These are phyloP conservation scores for Ichneumon xanthorius DNA, from an alignment of 2,888 invertebrate genomes.

Conservation along the genomic window DNA sequence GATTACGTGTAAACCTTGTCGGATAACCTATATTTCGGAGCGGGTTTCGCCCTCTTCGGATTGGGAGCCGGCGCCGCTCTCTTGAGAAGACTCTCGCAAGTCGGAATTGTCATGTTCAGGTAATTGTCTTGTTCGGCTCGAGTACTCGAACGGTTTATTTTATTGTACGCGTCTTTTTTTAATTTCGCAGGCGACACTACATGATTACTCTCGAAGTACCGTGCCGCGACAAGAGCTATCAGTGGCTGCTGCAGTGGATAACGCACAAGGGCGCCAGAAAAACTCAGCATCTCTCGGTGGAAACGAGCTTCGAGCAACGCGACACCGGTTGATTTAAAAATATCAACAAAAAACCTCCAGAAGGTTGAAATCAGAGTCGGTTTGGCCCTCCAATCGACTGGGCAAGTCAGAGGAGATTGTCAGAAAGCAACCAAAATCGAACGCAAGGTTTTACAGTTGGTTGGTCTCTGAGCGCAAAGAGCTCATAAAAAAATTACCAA, in stretches of 20 bases:
- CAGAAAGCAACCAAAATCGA: too few relatives aligned
- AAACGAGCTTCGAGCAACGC: slow-evolving; percentile 96
- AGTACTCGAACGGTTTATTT: not conserved
- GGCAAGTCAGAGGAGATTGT: too few relatives aligned
- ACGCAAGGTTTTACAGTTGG: too few relatives aligned
- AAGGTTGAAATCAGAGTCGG: too few relatives aligned
- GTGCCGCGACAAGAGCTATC: slow-evolving; percentile 98
- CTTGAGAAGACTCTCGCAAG: slow-evolving; percentile 93
- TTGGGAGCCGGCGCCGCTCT: slow-evolving; percentile 96
- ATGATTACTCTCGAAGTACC: slow-evolving; percentile 99
- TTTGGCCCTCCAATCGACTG: too few relatives aligned
- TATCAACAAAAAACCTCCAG: too few relatives aligned
- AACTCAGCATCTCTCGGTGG: slow-evolving; percentile 98
- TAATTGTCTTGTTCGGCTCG: slow-evolving; percentile 58
- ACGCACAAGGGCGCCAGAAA: slow-evolving; percentile 93
- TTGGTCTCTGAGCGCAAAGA: too few relatives aligned
- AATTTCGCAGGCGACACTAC: slow-evolving; percentile 90
- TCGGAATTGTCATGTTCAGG: slow-evolving; percentile 89
- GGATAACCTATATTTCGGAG: slow-evolving; percentile 98
- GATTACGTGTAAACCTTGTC: slow-evolving; percentile 91
- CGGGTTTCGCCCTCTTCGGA: slow-evolving; percentile 98
- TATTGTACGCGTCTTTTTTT: slow-evolving; percentile 77
- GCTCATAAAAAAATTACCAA: too few relatives aligned
- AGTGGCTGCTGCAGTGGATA: slow-evolving; percentile 98
- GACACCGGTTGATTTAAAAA: slow-evolving; percentile 88